Percentiles rank a stretch among this genome's conserved stretches.
phyloP scores from a whole-genome alignment of 2,113 vertebrate species.

The Silurus asotus region DNA sequence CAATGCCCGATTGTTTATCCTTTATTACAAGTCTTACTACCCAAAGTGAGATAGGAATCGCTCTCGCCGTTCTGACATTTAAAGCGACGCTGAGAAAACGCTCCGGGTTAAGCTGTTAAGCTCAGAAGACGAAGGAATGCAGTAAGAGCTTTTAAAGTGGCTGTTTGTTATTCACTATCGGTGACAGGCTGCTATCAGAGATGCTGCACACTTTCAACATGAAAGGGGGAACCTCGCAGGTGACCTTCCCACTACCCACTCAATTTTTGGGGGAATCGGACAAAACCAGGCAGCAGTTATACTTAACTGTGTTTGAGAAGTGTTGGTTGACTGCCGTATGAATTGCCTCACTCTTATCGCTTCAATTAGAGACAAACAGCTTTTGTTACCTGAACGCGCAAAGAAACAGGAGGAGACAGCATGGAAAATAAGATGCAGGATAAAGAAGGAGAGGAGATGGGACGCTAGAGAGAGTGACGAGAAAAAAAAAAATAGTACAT shows the following conservation, averaged over 20 bases:
- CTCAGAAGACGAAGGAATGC: not conserved
- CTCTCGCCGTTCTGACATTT: not conserved
- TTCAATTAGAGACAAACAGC: conserved; percentile 59
- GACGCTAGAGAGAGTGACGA: not conserved
- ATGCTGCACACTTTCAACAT: not conserved
- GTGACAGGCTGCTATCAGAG: not conserved
- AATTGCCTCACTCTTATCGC: conserved; percentile 54
- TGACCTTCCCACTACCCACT: no score
- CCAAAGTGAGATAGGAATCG: not conserved
- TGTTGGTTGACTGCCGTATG: conserved; percentile 25
- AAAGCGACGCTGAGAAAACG: not conserved
- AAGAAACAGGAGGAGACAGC: not conserved
- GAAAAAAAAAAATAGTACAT: not conserved
- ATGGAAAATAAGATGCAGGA: conserved; percentile 18
- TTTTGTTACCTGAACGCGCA: conserved; percentile 53
- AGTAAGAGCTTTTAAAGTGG: not conserved
- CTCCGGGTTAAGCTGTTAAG: not conserved
- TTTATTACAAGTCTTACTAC: not conserved
- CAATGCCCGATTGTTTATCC: not conserved
- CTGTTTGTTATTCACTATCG: not conserved
- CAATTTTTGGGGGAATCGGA: conserved; percentile 9
- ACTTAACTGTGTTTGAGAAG: conserved; percentile 47
- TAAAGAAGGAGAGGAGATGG: not conserved
- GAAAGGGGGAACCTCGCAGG: not conserved
- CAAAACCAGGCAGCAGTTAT: conserved; percentile 19